phyloP scores from a whole-genome alignment of 2,888 invertebrate species.

The Macrosoma leucophasiata region DNA sequence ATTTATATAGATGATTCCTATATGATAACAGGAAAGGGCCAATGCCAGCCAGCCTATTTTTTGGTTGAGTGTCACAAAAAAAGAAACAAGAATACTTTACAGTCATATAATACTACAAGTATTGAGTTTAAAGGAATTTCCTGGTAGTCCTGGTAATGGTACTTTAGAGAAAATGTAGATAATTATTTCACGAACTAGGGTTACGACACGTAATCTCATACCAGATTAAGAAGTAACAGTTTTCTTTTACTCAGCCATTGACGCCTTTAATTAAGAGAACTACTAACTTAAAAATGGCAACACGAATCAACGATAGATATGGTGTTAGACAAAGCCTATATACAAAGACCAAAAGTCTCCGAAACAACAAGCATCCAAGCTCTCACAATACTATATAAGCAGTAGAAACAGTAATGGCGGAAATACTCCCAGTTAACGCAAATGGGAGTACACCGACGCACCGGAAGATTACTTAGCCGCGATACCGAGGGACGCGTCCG shows the following conservation, averaged over 20 bases:
- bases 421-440: slow-evolving; percentile 47
- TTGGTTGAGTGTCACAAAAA: too few relatives aligned
- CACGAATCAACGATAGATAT: slow-evolving; percentile 1
- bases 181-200: background rate
- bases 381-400: slow-evolving; percentile 42
- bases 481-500: slow-evolving; percentile 39
- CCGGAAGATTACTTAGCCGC: slow-evolving; percentile 65
- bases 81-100: too few relatives aligned
- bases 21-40: too few relatives aligned
- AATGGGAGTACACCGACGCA: slow-evolving; percentile 57
- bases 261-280: too few relatives aligned
- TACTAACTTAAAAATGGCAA: too few relatives aligned
- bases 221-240: background rate
- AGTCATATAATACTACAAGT: too few relatives aligned
- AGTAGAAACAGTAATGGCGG: slow-evolving; percentile 57
- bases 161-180: too few relatives aligned
- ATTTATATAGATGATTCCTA: too few relatives aligned
- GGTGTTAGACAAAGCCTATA: slow-evolving; percentile 1
- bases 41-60: too few relatives aligned
- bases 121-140: too few relatives aligned
- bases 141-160: too few relatives aligned
- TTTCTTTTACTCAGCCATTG: background rate
- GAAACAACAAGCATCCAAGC: slow-evolving; percentile 8
- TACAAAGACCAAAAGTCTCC: slow-evolving; percentile 3
- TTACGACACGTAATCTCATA: background rate